Conservation (phyloP, 2,113 vertebrate species). For the Passer montanus region DNA sequence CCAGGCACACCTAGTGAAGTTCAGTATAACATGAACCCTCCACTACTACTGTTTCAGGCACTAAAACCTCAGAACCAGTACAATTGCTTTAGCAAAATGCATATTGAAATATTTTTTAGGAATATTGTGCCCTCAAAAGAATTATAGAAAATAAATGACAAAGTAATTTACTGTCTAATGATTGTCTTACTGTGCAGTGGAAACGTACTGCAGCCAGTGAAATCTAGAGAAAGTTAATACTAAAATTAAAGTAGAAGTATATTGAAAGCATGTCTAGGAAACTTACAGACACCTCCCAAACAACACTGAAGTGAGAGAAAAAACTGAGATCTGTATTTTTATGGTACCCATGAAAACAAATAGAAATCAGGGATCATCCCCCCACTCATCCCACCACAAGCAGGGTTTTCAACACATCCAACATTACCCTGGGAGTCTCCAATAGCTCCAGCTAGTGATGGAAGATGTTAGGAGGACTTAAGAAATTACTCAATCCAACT, state of each 20-base stretch:
- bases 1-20: neutral
- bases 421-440: fast-evolving
- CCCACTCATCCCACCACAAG: fast-evolving
- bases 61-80: neutral
- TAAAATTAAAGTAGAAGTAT: neutral
- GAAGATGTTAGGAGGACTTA: neutral
- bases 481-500: neutral
- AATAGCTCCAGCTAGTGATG: neutral
- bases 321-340: neutral
- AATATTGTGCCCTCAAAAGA: neutral
- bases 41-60: neutral
- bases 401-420: neutral
- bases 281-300: neutral
- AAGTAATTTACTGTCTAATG: neutral
- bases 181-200: neutral
- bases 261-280: neutral
- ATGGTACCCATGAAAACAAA: fast-evolving
- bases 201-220: neutral
- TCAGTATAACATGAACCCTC: neutral
- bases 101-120: neutral
- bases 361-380: neutral
- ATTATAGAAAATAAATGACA: neutral
- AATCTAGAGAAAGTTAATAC: neutral
- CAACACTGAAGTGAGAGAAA: neutral
- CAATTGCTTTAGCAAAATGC: neutral